Evolutionary conservation across 2,888 invertebrate species (phyloP), one percentile per base, ranked within the genome.

Genomic region (Pammene fasciana): DNA sequence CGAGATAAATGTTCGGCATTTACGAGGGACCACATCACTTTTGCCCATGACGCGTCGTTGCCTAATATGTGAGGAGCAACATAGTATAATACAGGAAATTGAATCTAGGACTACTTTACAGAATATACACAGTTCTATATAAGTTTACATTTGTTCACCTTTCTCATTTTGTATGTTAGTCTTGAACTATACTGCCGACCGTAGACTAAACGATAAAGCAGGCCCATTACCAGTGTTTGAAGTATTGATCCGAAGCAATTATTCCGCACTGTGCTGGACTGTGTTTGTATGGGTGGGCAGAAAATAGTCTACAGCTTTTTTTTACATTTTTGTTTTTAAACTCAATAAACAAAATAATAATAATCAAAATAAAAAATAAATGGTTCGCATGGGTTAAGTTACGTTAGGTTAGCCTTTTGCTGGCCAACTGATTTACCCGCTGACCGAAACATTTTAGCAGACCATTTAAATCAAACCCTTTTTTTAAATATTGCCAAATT

Each of bases 21-120:
- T 70, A 59, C 65, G 34, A 70, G 70, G 65, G 70, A 65, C 64
- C 68, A 64, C 65, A 70, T 70, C 70, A 70, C 60, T 70, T 65
- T 41, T 65, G 18, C 54, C 65, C 55, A 65, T 65, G 59, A 54
- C 41, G 59, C 60, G 48, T 45, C 59, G 38, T 26, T 48, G 59
- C 34, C 48, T 41, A 55, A 46, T 65, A 59, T 45, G 59, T 34
- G 59, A 41, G 34, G 13, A 46, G 54, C 45, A 55, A 46, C 38
- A 70, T 70, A 34, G 60, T 70, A 34, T 60, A 55, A 36, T 26
- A 18, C 65, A 65, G 70, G 70, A 70, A 65, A 70, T 70, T 70
- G 70, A 54, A 65, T 70, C 0, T 18, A 41, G 65, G 18, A 26
- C 10, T 52, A 11, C 10, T 54, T 59, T 70, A 60, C 54, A 54